phyloP scores from a whole-genome alignment of 2,113 vertebrate species.

The Bambusicola thoracicus region DNA sequence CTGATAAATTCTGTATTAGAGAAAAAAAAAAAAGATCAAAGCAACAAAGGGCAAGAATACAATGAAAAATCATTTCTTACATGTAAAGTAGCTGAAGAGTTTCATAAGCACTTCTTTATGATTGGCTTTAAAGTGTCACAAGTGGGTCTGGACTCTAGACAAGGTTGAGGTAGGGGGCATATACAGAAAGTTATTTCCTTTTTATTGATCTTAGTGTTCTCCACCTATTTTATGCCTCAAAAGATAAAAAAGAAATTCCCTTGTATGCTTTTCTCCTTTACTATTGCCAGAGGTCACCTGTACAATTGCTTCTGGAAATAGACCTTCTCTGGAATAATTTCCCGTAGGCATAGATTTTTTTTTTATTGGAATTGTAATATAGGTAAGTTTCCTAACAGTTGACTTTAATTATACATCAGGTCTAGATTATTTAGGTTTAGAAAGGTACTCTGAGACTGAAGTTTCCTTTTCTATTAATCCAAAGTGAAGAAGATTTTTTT shows the following conservation, averaged over 20 bases:
- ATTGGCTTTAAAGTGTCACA: slow-evolving; percentile 27
- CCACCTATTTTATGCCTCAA: neutral
- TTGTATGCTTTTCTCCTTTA: neutral
- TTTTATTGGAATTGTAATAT: neutral
- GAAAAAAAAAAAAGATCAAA: slow-evolving; percentile 54
- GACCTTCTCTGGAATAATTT: neutral
- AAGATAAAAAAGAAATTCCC: neutral
- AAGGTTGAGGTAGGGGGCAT: neutral
- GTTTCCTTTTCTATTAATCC: neutral
- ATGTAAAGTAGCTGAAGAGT: slow-evolving; percentile 32
- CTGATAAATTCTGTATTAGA: slow-evolving; percentile 71
- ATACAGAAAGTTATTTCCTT: neutral
- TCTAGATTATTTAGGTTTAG: neutral
- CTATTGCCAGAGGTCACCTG: neutral
- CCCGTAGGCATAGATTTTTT: neutral
- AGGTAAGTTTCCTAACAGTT: neutral
- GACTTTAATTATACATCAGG: neutral
- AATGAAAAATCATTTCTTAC: slow-evolving; percentile 24
- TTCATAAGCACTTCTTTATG: slow-evolving; percentile 22
- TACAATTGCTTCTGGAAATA: neutral
- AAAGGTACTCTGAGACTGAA: neutral
- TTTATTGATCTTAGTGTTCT: neutral
- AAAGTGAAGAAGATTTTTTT: fast-evolving
- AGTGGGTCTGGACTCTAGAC: neutral
- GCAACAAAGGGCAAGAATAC: slow-evolving; percentile 39